A percentile compares a stretch with the other conserved stretches of the same genome.
phyloP scores from a whole-genome alignment of 2,888 invertebrate species.

The Abrostola triplasia region DNA sequence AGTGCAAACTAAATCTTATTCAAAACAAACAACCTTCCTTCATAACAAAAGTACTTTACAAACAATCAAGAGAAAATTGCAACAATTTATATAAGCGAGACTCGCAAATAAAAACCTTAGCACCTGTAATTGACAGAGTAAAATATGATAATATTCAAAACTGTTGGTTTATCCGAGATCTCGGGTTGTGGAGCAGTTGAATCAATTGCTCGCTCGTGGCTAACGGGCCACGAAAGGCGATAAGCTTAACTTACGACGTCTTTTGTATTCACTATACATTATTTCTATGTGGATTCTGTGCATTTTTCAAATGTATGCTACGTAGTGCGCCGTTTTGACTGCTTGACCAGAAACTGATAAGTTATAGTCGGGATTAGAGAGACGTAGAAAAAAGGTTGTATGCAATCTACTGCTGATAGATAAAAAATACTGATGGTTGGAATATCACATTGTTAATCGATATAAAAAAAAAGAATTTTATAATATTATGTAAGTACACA shows the following conservation, averaged over 20 bases:
- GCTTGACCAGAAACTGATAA: not conserved
- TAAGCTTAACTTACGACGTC: constrained; percentile 83
- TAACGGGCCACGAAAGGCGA: constrained; percentile 81
- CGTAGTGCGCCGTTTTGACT: not conserved
- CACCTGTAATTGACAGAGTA: constrained; percentile 74
- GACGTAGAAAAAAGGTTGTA: no score
- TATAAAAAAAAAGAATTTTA: no score
- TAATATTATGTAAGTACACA: no score
- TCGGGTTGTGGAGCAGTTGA: constrained; percentile 70
- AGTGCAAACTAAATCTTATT: constrained; percentile 52
- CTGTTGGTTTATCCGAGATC: constrained; percentile 72
- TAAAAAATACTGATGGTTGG: no score
- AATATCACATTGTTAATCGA: no score
- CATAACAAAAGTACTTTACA: constrained; percentile 42
- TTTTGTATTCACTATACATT: constrained; percentile 80
- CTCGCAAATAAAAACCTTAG: constrained; percentile 36
- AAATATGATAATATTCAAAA: constrained; percentile 81
- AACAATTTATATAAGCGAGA: constrained; percentile 41
- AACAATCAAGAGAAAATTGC: constrained; percentile 52
- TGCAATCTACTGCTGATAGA: no score
- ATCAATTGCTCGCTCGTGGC: constrained; percentile 82
- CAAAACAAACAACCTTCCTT: constrained; percentile 46
- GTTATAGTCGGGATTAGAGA: no score
- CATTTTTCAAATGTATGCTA: constrained; percentile 9
- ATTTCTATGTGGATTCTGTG: constrained; percentile 66